Evolutionary conservation across 2,113 vertebrate species (phyloP), one percentile per base, ranked within the genome.

Genomic region (Canis aureus): DNA sequence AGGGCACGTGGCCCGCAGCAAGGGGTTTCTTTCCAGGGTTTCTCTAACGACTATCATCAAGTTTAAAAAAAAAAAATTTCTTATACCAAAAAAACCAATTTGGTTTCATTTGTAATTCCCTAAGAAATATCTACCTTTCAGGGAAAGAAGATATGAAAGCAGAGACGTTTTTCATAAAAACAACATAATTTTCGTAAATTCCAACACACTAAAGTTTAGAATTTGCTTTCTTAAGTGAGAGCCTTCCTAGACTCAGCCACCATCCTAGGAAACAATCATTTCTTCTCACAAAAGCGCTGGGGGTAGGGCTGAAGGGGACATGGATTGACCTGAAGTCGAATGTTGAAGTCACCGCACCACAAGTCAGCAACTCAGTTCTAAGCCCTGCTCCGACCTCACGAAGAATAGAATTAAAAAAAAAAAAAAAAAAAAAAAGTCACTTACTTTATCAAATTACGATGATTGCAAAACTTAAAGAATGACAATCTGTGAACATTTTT

Each of bases 381-480:
- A 81, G 81, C 32, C 29, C 43, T 59, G 11, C 11, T 27, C 23
- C 19, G 13, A 9, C 0, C 49, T 51, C 59, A n/a, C 35, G 53
- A 59, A 90, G 11, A 67, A 38, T 43, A 12, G 11, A 13, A 38
- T 91, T 69, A 11, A 62, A 64, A 80, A 88, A 51, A 62, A 35
- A 20, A 51, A 78, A 66, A 62, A 62, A 62, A 79, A 88, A 51
- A 62, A 35, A 22, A 51, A 78, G 73, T 82, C 57, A 85, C 62
- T 57, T 79, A 17, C 69, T 82, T 9, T 55, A n/a, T 38, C 78
- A 86, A 89, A 97, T 82, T 64, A 86, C 79, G 32, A 83, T 74
- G 49, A 81, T 19, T 86, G 27, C 15, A 69, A 88, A 93, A 82
- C 89, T 49, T 66, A 94, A 97, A 95, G 71, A 92, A 92, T 25